Evolutionary conservation across 2,797 vertebrate species (phyloP).

Genomic region (Phrynocephalus vlangalii): DNA sequence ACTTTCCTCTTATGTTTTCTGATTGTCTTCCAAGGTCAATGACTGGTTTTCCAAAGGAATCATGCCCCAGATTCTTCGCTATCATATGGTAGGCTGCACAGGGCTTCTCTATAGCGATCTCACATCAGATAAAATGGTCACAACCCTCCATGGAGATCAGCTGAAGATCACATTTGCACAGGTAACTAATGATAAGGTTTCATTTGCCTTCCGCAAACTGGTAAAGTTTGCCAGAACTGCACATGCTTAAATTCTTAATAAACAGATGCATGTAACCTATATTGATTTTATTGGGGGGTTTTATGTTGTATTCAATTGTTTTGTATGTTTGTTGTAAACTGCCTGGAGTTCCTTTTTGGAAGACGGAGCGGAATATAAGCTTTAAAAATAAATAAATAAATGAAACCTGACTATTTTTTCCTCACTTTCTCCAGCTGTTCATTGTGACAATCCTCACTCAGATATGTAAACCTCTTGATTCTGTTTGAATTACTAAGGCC

Average conservation of each 20-base stretch:
- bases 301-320: too few species aligned
- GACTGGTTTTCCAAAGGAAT: constrained; percentile 74
- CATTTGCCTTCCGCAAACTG: not conserved
- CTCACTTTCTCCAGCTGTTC: not conserved
- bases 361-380: too few species aligned
- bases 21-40: constrained; percentile 69
- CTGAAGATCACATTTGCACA: constrained; percentile 80
- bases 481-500: not conserved
- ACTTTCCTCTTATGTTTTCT: not conserved
- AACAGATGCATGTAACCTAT: too few species aligned
- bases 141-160: constrained; percentile 85
- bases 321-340: too few species aligned
- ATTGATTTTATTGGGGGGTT: too few species aligned
- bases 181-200: constrained; percentile 74
- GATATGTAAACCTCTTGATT: not conserved
- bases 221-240: not conserved
- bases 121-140: constrained; percentile 77
- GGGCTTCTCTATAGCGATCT: constrained; percentile 83
- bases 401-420: too few species aligned
- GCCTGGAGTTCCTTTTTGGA: too few species aligned
- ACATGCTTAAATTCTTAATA: too few species aligned
- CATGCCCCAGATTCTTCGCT: constrained; percentile 79
- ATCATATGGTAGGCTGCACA: constrained; percentile 90
- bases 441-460: not conserved
- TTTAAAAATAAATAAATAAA: too few species aligned